Evolutionary conservation across 2,113 vertebrate species (phyloP), one percentile per base, ranked within the genome.

Genomic region (Otolemur garnettii): DNA sequence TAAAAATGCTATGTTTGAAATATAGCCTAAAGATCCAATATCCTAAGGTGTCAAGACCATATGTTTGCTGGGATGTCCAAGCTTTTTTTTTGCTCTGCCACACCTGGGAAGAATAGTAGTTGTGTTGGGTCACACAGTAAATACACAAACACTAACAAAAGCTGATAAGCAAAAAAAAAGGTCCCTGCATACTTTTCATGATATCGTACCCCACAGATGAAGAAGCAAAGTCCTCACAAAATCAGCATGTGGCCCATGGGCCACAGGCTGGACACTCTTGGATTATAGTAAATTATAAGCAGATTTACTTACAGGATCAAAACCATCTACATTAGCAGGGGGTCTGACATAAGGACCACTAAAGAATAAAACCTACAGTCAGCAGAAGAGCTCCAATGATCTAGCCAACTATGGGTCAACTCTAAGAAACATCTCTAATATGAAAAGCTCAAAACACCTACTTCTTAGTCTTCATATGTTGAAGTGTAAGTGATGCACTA

Each of bases 301-400:
- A 89, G 19, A 87, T 21, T 71, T 84, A 87, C 59, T 87, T 81
- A n/a, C 7, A 87, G 33, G 62, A 82, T 57, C 79, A 94, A 92
- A 53, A 50, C 14, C 21, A 90, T 71, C 62, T 60, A 79, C 28
- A 71, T 10, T 59, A 91, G 55, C 14, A 86, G 19, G 50, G 17
- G 45, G 42, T 50, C 55, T 81, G 30, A 5, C 26, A 80, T 38
- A 26, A 90, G 60, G 26, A 85, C 35, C 53, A 78, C 19, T 42
- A 22, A 86, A 75, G 87, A 82, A 53, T 21, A 72, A 96, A 82
- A 69, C 18, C 66, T 35, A 66, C 8, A 87, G 45, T 71, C 28
- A 64, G n/a, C 26, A 83, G 24, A 59, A 87, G 33, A 68, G 26
- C 21, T 71, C 82, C 95, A n/a, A 80, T 66, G 59, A 92, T 38